Evolutionary conservation across 2,888 invertebrate genomes (phyloP).

Genomic region (Drosophila kokeensis): DNA sequence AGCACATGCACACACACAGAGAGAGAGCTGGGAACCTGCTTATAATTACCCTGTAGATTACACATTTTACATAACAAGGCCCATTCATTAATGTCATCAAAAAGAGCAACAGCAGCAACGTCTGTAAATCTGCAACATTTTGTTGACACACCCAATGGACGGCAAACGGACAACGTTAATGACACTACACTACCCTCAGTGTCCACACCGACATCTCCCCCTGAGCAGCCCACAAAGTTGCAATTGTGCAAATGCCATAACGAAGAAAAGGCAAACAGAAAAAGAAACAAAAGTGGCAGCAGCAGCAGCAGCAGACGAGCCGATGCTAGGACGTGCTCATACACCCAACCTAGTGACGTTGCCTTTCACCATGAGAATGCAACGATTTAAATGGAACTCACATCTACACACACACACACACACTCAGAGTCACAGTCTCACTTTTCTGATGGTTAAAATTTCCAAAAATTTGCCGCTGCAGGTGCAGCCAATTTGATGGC

Average conservation of each 20-base stretch:
- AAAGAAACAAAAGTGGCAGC: constrained; percentile 43
- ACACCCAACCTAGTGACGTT: constrained; percentile 45
- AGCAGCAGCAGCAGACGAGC: constrained; percentile 32
- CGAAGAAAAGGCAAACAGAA: constrained; percentile 46
- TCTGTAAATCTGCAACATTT: constrained; percentile 75
- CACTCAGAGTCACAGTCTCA: constrained; percentile 17
- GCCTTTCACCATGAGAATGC: constrained; percentile 60
- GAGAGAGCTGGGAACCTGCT: constrained; percentile 52
- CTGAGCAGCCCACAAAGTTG: constrained; percentile 54
- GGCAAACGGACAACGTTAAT: constrained; percentile 67
- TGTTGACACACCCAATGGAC: constrained; percentile 66
- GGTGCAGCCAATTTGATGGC: constrained; percentile 69
- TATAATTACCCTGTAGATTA: constrained; percentile 78
- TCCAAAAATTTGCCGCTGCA: constrained; percentile 69
- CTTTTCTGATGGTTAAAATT: constrained; percentile 70
- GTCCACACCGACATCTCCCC: background rate
- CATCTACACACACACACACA: constrained; percentile 8
- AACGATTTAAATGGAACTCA: constrained; percentile 56
- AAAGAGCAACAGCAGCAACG: constrained; percentile 62
- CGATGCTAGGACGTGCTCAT: constrained; percentile 31
- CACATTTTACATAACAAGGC: constrained; percentile 77
- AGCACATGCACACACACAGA: background rate
- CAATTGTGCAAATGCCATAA: constrained; percentile 76
- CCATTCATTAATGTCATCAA: constrained; percentile 77
- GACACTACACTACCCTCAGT: constrained; percentile 25